Conservation (phyloP, 2,888 invertebrate genomes). For the Hemicrepidius hirtus region DNA sequence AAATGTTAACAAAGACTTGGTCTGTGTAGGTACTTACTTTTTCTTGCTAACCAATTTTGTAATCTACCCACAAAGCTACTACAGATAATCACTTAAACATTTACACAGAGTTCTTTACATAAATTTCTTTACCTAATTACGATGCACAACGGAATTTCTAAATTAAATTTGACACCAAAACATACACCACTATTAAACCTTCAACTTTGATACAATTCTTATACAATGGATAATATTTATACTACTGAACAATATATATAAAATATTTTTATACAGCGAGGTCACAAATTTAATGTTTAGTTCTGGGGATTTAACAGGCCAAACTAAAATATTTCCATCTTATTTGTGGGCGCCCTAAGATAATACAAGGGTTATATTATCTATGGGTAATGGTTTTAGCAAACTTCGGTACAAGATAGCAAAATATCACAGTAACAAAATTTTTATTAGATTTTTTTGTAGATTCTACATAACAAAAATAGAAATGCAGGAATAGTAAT, state of each 20-base stretch:
- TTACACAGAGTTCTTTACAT: conserved; percentile 19
- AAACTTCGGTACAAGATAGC: neutral
- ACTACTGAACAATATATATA: neutral
- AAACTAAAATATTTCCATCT: too few species aligned
- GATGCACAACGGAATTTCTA: conserved; percentile 13
- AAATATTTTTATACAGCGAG: too few species aligned
- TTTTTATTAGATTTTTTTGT: conserved; percentile 44
- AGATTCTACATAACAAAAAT: conserved; percentile 41
- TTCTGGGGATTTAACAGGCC: too few species aligned
- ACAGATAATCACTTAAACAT: conserved; percentile 33
- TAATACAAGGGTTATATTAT: too few species aligned
- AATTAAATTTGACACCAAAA: conserved; percentile 40
- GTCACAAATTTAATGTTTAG: too few species aligned
- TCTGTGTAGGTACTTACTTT: conserved; percentile 30
- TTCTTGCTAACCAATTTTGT: conserved; percentile 4
- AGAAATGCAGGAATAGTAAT: conserved; percentile 30
- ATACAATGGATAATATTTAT: neutral
- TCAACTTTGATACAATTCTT: neutral
- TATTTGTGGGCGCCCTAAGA: too few species aligned
- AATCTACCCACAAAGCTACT: conserved; percentile 35
- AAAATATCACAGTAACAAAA: conserved; percentile 27
- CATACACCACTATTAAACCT: neutral
- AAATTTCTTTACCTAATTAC: conserved; percentile 46
- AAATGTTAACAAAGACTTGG: neutral
- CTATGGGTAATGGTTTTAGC: too few species aligned